A percentile compares a stretch with the other conserved stretches of the same genome.
These are phyloP conservation scores for Indri indri DNA, from an alignment of 2,113 vertebrate species.

Conservation along the genomic window DNA sequence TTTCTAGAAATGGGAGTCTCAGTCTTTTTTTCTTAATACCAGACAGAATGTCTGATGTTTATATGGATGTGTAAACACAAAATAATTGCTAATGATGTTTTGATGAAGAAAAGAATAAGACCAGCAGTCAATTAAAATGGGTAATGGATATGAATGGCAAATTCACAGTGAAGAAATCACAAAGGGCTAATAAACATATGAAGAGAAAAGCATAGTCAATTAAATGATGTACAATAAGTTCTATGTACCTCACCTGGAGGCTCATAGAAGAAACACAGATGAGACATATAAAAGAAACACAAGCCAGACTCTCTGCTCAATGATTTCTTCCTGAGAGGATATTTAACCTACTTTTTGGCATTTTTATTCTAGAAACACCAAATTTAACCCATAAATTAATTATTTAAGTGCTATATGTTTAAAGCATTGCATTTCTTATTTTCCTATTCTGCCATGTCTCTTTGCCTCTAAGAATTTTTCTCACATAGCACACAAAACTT, in stretches of 20 bases:
- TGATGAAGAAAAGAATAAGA: not conserved
- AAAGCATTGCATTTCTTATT: conserved; percentile 38
- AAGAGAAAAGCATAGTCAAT: not conserved
- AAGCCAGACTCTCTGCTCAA: not conserved
- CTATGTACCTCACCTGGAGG: not conserved
- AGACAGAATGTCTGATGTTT: not conserved
- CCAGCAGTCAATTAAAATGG: not conserved
- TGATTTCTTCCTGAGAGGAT: not conserved
- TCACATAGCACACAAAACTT: not conserved
- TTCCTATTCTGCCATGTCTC: not conserved
- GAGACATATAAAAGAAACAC: not conserved
- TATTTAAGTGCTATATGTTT: conserved; percentile 32
- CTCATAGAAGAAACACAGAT: not conserved
- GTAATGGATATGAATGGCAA: not conserved
- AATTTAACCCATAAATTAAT: conserved; percentile 52
- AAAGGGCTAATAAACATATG: not conserved
- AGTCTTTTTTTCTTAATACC: not conserved
- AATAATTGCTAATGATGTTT: not conserved
- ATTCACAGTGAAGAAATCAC: not conserved
- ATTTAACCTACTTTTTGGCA: not conserved
- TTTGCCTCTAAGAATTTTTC: conserved; percentile 39
- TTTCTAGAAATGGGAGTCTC: not conserved
- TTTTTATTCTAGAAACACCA: conserved; percentile 13
- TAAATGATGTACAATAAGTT: not conserved
- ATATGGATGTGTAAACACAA: not conserved